Evolutionary conservation across 2,797 vertebrate species (phyloP).

Genomic region (Borostomias antarcticus): DNA sequence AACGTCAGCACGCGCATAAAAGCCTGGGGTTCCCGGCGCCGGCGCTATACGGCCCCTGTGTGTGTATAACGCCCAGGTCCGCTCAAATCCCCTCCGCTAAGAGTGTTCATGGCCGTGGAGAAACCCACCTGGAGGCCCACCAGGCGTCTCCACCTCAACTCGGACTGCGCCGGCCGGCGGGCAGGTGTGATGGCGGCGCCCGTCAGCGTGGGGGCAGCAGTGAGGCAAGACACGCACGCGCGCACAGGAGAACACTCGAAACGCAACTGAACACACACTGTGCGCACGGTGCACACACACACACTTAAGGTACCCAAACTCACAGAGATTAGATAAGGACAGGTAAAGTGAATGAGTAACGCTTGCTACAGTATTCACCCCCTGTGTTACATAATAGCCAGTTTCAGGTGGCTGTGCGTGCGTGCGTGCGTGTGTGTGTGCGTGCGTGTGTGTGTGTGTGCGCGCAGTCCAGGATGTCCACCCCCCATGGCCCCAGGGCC

Average conservation of each 20-base stretch:
- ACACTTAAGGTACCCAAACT: background rate
- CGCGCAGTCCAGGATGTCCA: conserved; percentile 26
- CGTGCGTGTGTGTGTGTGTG: conserved; percentile 23
- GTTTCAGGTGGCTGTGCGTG: conserved; percentile 21
- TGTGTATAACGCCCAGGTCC: conserved; percentile 60
- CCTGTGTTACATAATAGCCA: conserved; percentile 37
- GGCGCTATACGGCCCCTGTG: too few species aligned
- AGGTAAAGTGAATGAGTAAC: conserved; percentile 60
- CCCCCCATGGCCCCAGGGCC: conserved; percentile 31
- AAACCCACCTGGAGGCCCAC: conserved; percentile 70
- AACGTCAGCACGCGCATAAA: conserved; percentile 41
- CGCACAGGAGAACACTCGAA: background rate
- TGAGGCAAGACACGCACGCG: conserved; percentile 12
- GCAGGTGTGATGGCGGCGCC: background rate
- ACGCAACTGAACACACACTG: conserved; percentile 7
- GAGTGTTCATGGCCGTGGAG: conserved; percentile 74
- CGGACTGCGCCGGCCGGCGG: background rate
- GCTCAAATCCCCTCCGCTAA: conserved; percentile 53
- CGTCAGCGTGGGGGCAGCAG: conserved; percentile 9
- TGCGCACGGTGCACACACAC: background rate
- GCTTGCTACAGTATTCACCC: conserved; percentile 28
- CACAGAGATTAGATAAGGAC: conserved; percentile 44
- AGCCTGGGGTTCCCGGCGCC: too few species aligned
- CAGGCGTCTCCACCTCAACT: conserved; percentile 43
- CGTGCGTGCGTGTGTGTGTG: conserved; percentile 7